Evolutionary conservation across 2,888 invertebrate species (phyloP), one percentile per base, ranked within the genome.

Genomic region (Gortyna flavago): DNA sequence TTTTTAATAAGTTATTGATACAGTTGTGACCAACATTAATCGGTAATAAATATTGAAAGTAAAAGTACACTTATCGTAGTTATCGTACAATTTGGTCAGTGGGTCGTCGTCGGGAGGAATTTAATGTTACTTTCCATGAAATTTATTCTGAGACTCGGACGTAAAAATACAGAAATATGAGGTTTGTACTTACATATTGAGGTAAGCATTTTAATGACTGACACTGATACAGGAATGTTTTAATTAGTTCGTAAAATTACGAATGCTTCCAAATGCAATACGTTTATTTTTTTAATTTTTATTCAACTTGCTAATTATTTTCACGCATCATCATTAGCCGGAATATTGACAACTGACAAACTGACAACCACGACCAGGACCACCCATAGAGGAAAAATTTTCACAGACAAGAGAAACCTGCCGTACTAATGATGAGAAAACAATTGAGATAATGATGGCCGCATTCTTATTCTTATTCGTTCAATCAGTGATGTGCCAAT

Each of bases 141-240:
- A 70, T 54, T n/a, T n/a, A n/a, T n/a, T n/a, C n/a, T n/a, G 44
- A 13, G 0, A 21, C 16, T 13, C 1, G 11, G 11, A 18, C 13
- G 25, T 38, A 41, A 44, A 75, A 85, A 75, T 44, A 44, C 41
- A 72, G 61, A 66, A 59, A 72, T 41, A n/a, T 13, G 57, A 71
- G 25, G 11, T 65, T 48, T 51, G 21, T 76, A 88, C 89, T 88
- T 73, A 88, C 88, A 76, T 81, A 77, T 72, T 79, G 80, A 77
- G 48, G 80, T 68, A 41, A 88, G 69, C 88, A 88, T 88, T 73
- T 78, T 86, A 51, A 32, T 80, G 65, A 74, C 66, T 80, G 75
- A 75, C 57, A 78, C 74, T 38, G 44, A n/a, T 62, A 72, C 16
- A 77, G 85, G 83, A 88, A 88, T 87, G 83, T 81, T 69, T 38